Conservation (phyloP, 2,797 vertebrate genomes). For the Lacerta agilis region DNA sequence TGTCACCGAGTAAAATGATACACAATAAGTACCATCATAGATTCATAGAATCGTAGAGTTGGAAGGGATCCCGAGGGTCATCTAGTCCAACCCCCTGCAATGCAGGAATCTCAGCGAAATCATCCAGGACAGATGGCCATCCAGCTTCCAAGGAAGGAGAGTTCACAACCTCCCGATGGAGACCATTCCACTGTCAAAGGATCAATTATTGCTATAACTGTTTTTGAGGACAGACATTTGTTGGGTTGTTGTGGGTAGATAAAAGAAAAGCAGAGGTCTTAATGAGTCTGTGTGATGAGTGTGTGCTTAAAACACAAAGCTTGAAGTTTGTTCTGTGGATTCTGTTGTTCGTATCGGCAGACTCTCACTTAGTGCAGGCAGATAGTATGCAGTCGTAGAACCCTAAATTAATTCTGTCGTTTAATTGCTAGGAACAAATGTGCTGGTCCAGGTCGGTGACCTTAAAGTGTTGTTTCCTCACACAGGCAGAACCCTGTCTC, state of each 20-base stretch:
- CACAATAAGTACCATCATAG: no score
- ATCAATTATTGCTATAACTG: background rate
- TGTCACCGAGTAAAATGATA: no score
- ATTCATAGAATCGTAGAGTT: no score
- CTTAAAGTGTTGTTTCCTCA: slow-evolving; percentile 11
- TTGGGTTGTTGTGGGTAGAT: background rate
- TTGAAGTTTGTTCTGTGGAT: background rate
- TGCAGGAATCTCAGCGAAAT: no score
- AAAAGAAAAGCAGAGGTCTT: background rate
- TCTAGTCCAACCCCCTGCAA: no score
- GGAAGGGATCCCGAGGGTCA: no score
- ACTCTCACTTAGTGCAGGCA: background rate
- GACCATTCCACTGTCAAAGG: no score
- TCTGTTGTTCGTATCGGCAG: background rate
- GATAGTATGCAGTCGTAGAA: background rate
- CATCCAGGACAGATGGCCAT: no score
- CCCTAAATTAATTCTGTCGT: background rate
- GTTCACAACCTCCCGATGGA: no score
- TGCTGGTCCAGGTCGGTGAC: background rate
- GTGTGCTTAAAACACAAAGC: background rate
- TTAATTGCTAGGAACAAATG: background rate
- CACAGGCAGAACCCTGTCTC: background rate
- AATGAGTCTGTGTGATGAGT: background rate
- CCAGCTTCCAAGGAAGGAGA: no score
- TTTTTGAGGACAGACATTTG: background rate